Evolutionary conservation across 2,888 invertebrate genomes (phyloP).

Genomic region (Choreutis nemorana): DNA sequence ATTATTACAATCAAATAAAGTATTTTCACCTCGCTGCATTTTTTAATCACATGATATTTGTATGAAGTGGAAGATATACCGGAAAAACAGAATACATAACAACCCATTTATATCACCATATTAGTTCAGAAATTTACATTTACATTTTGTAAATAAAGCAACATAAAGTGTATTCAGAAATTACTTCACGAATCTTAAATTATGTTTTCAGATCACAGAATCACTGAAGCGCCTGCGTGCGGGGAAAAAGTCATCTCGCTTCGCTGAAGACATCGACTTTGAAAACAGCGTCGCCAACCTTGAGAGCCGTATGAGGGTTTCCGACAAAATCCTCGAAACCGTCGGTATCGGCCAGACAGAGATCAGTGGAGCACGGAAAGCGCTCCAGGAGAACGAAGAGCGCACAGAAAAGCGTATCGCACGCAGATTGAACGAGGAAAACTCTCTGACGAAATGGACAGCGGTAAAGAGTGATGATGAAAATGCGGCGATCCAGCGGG

Average conservation of each 20-base stretch:
- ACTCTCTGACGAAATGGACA: slow-evolving; percentile 69
- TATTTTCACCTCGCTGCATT: slow-evolving; percentile 1
- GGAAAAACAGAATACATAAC: no score
- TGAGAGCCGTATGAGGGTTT: slow-evolving; percentile 66
- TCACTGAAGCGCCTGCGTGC: slow-evolving; percentile 69
- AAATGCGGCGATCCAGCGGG: slow-evolving; percentile 70
- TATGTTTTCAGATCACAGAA: slow-evolving; percentile 64
- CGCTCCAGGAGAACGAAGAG: slow-evolving; percentile 54
- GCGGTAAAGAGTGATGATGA: slow-evolving; percentile 58
- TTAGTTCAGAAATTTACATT: slow-evolving; percentile 5
- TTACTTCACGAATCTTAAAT: no score
- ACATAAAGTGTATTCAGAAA: no score
- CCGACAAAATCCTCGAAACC: slow-evolving; percentile 71
- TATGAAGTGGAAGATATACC: no score
- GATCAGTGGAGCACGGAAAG: slow-evolving; percentile 50
- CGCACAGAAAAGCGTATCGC: slow-evolving; percentile 56
- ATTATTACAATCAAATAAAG: no score
- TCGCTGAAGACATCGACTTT: slow-evolving; percentile 70
- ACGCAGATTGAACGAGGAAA: slow-evolving; percentile 46
- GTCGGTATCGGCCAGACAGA: slow-evolving; percentile 69
- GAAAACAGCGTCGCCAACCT: slow-evolving; percentile 66
- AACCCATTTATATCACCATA: slow-evolving; percentile 1
- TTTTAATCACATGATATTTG: no score
- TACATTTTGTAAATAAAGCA: slow-evolving; percentile 6
- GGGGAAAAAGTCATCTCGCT: slow-evolving; percentile 65